These are phyloP conservation scores for Cercocebus atys DNA, from an alignment of 2,113 vertebrate species.

Conservation along the genomic window DNA sequence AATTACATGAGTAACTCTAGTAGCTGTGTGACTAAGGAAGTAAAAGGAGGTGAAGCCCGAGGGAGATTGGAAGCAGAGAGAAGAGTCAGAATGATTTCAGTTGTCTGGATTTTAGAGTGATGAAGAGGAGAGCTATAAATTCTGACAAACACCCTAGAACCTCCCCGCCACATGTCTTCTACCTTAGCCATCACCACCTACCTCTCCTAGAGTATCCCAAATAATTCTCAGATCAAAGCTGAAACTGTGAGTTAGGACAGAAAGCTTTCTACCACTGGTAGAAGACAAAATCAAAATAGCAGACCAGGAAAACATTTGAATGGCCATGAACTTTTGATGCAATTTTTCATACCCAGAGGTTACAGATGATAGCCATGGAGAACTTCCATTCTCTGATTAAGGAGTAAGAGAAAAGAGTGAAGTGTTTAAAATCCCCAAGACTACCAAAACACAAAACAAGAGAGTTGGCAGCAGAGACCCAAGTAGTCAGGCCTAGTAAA, in stretches of 20 bases:
- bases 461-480: conserved; percentile 55
- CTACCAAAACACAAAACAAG: conserved; percentile 76
- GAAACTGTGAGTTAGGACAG: neutral
- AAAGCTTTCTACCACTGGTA: neutral
- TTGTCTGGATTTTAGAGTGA: neutral
- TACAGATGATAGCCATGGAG: conserved; percentile 50
- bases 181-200: neutral
- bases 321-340: conserved; percentile 43
- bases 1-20: neutral
- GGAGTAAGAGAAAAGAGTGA: conserved; percentile 59
- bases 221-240: neutral
- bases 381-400: conserved; percentile 62
- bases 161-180: neutral
- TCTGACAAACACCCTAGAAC: neutral
- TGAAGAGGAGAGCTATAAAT: neutral
- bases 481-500: conserved; percentile 33
- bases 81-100: neutral
- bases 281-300: conserved; percentile 49
- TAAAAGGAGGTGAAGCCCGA: neutral
- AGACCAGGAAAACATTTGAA: conserved; percentile 33
- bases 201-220: neutral
- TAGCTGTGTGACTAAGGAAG: neutral
- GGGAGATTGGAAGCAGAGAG: neutral
- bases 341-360: conserved; percentile 52
- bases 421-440: conserved; percentile 78